Evolutionary conservation across 1,140 invertebrate species (phyloP).

Genomic region (Octopus bimaculoides): DNA sequence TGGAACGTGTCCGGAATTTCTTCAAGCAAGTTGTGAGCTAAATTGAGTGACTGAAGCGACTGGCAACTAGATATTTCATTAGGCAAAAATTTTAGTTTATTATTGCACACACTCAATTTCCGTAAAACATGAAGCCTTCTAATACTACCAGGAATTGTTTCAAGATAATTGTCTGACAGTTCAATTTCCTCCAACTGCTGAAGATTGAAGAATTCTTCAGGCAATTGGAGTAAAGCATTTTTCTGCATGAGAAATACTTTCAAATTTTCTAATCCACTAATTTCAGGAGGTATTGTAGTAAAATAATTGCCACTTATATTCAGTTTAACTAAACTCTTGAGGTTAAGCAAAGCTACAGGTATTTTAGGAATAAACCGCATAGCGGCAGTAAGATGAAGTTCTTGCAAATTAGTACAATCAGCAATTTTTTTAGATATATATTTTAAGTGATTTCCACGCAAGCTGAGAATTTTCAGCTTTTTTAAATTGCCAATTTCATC

Average conservation of each 20-base stretch:
- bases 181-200: slow-evolving; percentile 43
- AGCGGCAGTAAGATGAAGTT: slow-evolving; percentile 45
- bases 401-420: slow-evolving; percentile 37
- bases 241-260: slow-evolving; percentile 41
- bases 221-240: slow-evolving; percentile 46
- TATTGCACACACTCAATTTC: slow-evolving; percentile 37
- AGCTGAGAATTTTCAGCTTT: slow-evolving; percentile 36
- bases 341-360: slow-evolving; percentile 40
- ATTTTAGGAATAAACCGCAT: slow-evolving; percentile 44
- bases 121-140: slow-evolving; percentile 37
- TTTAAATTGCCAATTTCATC: slow-evolving; percentile 41
- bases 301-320: slow-evolving; percentile 51
- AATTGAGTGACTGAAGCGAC: slow-evolving; percentile 30
- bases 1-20: slow-evolving; percentile 40
- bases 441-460: slow-evolving; percentile 45
- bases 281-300: slow-evolving; percentile 43
- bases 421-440: slow-evolving; percentile 38
- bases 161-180: slow-evolving; percentile 49
- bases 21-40: slow-evolving; percentile 39
- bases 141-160: slow-evolving; percentile 37
- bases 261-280: slow-evolving; percentile 42
- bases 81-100: slow-evolving; percentile 40
- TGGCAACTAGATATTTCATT: slow-evolving; percentile 41
- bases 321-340: slow-evolving; percentile 40
- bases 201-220: slow-evolving; percentile 45